Evolutionary conservation across 2,113 vertebrate species (phyloP).

Genomic region (Macrotus californicus): DNA sequence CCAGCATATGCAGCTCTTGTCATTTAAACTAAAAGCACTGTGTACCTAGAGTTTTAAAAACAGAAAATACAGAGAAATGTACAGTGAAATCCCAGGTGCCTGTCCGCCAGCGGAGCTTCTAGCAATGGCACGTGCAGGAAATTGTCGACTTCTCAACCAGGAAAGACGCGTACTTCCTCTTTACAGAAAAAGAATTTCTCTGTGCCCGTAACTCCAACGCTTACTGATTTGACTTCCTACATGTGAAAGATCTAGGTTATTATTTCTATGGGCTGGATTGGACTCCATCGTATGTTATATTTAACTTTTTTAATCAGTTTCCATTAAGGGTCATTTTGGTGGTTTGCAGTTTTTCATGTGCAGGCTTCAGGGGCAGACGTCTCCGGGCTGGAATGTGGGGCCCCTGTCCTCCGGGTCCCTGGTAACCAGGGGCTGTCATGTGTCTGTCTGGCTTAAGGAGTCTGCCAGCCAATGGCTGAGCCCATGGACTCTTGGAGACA

Average conservation of each 20-base stretch:
- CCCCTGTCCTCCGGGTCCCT: neutral
- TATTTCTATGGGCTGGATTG: neutral
- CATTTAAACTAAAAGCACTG: neutral
- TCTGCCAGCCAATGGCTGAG: constrained; percentile 23
- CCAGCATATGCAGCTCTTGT: constrained; percentile 27
- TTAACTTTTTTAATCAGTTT: neutral
- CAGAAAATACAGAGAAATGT: neutral
- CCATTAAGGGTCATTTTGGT: neutral
- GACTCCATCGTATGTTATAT: neutral
- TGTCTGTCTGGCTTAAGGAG: neutral
- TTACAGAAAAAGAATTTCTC: neutral
- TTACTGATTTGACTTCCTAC: neutral
- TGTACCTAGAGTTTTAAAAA: neutral
- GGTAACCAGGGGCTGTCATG: neutral
- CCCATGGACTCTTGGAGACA: neutral
- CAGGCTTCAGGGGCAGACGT: constrained; percentile 33
- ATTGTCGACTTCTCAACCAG: neutral
- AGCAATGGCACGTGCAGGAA: neutral
- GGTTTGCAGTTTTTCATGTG: constrained; percentile 28
- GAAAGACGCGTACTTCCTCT: neutral
- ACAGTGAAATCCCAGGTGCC: neutral
- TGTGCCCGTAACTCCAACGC: neutral
- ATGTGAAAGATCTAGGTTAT: neutral
- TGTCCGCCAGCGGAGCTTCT: neutral
- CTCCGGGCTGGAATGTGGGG: constrained; percentile 28